Percentiles rank a stretch among this genome's conserved stretches.
These are phyloP conservation scores for Himalopsyche phryganea DNA, from an alignment of 1,140 invertebrate species.

Conservation along the genomic window DNA sequence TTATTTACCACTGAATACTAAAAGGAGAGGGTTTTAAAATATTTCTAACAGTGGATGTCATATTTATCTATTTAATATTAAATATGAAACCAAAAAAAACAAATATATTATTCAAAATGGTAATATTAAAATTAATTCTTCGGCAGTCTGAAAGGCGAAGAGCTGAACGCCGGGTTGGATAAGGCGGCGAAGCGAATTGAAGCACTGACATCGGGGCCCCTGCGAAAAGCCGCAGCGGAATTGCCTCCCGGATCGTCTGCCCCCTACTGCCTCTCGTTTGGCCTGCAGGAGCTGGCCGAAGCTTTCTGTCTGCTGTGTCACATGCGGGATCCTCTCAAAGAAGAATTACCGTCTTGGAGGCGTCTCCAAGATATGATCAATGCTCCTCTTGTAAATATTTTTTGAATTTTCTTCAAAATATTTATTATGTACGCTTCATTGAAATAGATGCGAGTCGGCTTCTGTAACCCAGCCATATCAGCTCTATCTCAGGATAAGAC, in stretches of 20 bases:
- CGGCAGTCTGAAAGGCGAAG: neutral
- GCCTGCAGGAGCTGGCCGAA: conserved; percentile 86
- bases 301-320: conserved; percentile 75
- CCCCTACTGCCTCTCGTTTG: conserved; percentile 67
- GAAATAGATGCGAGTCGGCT: too few relatives aligned
- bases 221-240: conserved; percentile 69
- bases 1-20: too few relatives aligned
- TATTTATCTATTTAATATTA: too few relatives aligned
- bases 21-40: too few relatives aligned
- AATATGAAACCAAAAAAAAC: too few relatives aligned
- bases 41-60: too few relatives aligned
- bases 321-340: conserved; percentile 41
- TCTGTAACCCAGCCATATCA: too few relatives aligned
- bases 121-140: neutral
- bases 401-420: too few relatives aligned
- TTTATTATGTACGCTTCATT: too few relatives aligned
- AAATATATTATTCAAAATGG: too few relatives aligned
- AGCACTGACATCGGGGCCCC: conserved; percentile 58
- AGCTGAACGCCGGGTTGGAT: conserved; percentile 2
- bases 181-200: conserved; percentile 60
- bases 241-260: conserved; percentile 60
- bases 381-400: neutral
- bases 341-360: conserved; percentile 38
- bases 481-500: too few relatives aligned
- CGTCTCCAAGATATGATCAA: conserved; percentile 37